Evolutionary conservation across 2,113 vertebrate genomes (phyloP), one percentile per base, ranked within the genome.

Genomic region (Boleophthalmus pectinirostris): DNA sequence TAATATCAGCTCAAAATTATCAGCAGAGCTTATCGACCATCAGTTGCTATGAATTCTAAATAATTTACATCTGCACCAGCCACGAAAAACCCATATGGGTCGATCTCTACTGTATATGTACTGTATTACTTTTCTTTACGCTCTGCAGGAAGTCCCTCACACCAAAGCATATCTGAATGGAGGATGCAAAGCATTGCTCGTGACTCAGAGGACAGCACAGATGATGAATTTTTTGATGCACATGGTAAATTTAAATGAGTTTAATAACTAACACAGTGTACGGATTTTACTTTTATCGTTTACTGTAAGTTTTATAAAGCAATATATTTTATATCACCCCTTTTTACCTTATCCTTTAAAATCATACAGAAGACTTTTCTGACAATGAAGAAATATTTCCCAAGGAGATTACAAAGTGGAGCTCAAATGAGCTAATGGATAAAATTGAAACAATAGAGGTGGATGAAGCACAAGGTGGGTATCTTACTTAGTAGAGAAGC

Each of bases 161-260:
- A 95, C 77, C 97, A 97, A 88, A 97, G 93, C 89, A 92, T 98
- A 68, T 96, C 96, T 0, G 97, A 98, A 90, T 98, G 97, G 97
- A 95, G 97, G 86, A 98, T 98, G 97, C 96, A 98, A 93, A 98
- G 97, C 79, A 98, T 98, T 6, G 97, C 97, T 67, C 92, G 96
- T 20, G 96, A 98, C 88, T 98, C 97, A 0, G 97, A 98, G 1
- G 96, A 97, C 88, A 97, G 97, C 88, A 96, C 96, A 0, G 97
- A 98, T 2, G 97, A 98, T 0, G 96, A 98, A 91, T 98, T 96
- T 94, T 98, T 98, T 10, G 97, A 98, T 60, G 96, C 97, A 23
- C 94, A 97, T 1, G 97, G 97, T 98, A 95, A 68, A 51, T 51
- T 5, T 20, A 4, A 54, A 54, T 21, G n/a, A 24, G 21, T 57